A percentile compares a stretch with the other conserved stretches of the same genome.
phyloP scores from a whole-genome alignment of 2,888 invertebrate species.

The Drosophila barbarae region DNA sequence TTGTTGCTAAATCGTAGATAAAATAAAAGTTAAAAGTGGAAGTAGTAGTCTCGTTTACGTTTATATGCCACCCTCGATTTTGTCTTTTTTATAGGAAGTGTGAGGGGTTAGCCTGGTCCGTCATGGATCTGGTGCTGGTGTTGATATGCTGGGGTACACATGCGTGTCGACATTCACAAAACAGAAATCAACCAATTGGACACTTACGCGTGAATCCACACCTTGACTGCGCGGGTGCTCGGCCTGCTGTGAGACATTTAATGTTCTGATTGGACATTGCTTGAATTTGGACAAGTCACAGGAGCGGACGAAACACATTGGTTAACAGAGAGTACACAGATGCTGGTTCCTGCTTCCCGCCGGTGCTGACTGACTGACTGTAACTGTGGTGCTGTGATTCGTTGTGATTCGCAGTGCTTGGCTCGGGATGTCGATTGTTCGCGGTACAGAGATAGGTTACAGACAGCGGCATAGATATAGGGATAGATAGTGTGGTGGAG shows the following conservation, averaged over 20 bases:
- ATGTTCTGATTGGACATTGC: conserved; percentile 18
- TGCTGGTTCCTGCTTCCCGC: conserved; percentile 21
- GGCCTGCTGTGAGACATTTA: conserved; percentile 22
- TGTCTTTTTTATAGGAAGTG: not conserved
- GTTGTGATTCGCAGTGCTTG: conserved; percentile 17
- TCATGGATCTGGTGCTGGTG: conserved; percentile 11
- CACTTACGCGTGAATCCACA: conserved; percentile 34
- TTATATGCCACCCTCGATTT: conserved; percentile 6
- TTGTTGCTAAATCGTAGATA: not conserved
- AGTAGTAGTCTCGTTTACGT: conserved; percentile 1
- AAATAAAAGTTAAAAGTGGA: not conserved
- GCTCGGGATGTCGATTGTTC: conserved; percentile 34
- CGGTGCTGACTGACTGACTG: conserved; percentile 28
- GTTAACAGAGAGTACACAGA: conserved; percentile 17
- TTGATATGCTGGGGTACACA: conserved; percentile 23
- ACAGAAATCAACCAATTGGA: conserved; percentile 36
- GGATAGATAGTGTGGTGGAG: conserved; percentile 17
- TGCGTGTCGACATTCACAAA: conserved; percentile 35
- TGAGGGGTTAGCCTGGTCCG: conserved; percentile 1
- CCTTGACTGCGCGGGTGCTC: conserved; percentile 18
- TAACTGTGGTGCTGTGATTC: conserved; percentile 28
- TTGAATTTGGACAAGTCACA: conserved; percentile 37
- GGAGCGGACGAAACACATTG: conserved; percentile 18
- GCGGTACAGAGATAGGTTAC: conserved; percentile 46
- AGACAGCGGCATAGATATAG: conserved; percentile 40